These are phyloP conservation scores for Clarias gariepinus DNA, from an alignment of 2,113 vertebrate species.

Conservation along the genomic window DNA sequence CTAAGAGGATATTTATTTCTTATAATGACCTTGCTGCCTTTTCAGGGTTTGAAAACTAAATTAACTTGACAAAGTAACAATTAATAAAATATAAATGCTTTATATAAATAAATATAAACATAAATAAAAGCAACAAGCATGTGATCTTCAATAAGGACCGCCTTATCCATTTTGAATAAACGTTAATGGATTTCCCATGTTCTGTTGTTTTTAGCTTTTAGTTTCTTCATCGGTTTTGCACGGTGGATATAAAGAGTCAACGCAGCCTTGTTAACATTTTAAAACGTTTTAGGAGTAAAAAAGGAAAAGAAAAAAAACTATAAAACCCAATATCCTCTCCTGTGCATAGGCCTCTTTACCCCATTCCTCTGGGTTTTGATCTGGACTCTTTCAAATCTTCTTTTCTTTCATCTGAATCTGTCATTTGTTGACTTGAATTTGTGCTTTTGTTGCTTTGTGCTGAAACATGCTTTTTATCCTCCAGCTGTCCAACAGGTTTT, in stretches of 20 bases:
- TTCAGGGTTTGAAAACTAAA: background rate
- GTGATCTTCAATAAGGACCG: background rate
- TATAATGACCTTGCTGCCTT: background rate
- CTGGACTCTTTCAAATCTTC: background rate
- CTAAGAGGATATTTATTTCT: background rate
- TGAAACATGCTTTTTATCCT: background rate
- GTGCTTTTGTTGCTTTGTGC: background rate
- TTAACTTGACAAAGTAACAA: background rate
- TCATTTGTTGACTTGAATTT: background rate
- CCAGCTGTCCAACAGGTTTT: background rate
- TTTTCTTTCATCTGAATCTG: background rate
- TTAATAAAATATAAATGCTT: background rate
- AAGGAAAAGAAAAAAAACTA: background rate
- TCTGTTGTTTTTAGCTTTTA: background rate
- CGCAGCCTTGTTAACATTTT: background rate
- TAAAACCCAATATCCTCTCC: no score
- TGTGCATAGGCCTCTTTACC: background rate
- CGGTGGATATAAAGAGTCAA: background rate
- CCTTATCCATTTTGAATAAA: background rate
- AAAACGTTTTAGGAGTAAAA: background rate
- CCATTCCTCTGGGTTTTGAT: background rate
- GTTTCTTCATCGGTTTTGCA: background rate
- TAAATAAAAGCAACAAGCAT: background rate
- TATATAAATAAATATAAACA: background rate
- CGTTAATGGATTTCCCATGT: background rate